These are phyloP conservation scores for Psettodes erumei DNA, from an alignment of 2,113 vertebrate genomes.

Conservation along the genomic window DNA sequence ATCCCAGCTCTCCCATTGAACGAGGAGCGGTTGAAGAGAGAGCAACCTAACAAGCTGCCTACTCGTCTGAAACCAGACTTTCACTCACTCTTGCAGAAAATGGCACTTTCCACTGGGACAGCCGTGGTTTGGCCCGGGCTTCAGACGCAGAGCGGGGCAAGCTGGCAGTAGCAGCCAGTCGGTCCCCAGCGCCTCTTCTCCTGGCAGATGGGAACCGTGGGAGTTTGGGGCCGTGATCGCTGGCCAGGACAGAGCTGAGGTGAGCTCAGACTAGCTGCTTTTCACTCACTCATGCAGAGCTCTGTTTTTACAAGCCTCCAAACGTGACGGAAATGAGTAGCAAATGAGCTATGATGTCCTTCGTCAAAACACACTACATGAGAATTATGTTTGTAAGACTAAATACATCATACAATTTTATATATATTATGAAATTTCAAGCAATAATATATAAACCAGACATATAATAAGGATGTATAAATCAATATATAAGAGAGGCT, in stretches of 20 bases:
- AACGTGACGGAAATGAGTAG: constrained; percentile 65
- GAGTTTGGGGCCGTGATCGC: constrained; percentile 69
- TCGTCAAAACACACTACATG: constrained; percentile 48
- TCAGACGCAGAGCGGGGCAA: constrained; percentile 60
- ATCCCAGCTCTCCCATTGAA: constrained; percentile 67
- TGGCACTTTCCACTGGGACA: constrained; percentile 73
- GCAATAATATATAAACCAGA: not conserved
- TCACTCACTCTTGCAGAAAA: constrained; percentile 68
- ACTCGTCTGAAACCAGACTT: constrained; percentile 64
- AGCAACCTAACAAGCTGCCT: constrained; percentile 67
- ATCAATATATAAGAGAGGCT: constrained; percentile 13
- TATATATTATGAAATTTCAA: constrained; percentile 7
- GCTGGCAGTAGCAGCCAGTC: constrained; percentile 56
- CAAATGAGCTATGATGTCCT: constrained; percentile 58
- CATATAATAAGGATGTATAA: constrained; percentile 24
- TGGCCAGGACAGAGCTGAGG: constrained; percentile 68
- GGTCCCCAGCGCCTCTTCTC: constrained; percentile 56
- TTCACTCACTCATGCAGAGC: constrained; percentile 57
- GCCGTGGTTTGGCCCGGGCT: constrained; percentile 70
- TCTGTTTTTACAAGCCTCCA: constrained; percentile 63
- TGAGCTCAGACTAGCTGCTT: constrained; percentile 70
- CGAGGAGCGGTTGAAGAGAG: constrained; percentile 42
- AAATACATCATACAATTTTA: constrained; percentile 26
- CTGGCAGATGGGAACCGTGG: constrained; percentile 77
- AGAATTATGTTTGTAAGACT: constrained; percentile 11